Evolutionary conservation across 2,113 vertebrate species (phyloP).

Genomic region (Rhineura floridana): DNA sequence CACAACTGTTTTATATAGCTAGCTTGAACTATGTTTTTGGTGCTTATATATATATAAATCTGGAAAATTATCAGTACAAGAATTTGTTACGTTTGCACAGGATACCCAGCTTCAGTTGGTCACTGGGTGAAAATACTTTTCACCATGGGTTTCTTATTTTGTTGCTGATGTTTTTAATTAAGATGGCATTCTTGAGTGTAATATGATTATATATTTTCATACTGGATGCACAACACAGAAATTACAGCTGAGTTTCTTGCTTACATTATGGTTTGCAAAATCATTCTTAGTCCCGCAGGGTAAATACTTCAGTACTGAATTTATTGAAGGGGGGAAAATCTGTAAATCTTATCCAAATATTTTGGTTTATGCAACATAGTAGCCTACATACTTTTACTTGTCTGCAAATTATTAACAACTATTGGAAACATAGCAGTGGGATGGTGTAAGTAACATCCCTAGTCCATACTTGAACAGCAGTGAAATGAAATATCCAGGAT

Average conservation of each 20-base stretch:
- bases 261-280: slow-evolving; percentile 45
- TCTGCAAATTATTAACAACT: background rate
- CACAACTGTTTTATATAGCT: slow-evolving; percentile 55
- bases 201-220: slow-evolving; percentile 48
- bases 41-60: slow-evolving; percentile 34
- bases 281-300: slow-evolving; percentile 18
- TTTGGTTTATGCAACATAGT: slow-evolving; percentile 33
- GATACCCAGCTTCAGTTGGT: slow-evolving; percentile 10
- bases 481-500: too few relatives aligned
- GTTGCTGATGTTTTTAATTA: slow-evolving; percentile 43
- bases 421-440: background rate
- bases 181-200: slow-evolving; percentile 27
- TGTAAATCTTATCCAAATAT: slow-evolving; percentile 44
- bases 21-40: slow-evolving; percentile 48
- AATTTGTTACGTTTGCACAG: slow-evolving; percentile 26
- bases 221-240: slow-evolving; percentile 33
- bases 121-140: slow-evolving; percentile 22
- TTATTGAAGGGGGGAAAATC: slow-evolving; percentile 39
- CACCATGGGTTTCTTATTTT: slow-evolving; percentile 15
- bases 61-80: slow-evolving; percentile 45
- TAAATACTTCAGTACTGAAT: slow-evolving; percentile 44
- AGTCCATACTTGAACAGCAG: background rate
- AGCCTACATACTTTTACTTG: slow-evolving; percentile 9
- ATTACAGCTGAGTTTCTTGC: background rate
- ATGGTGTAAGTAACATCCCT: background rate